Percentiles rank a stretch among this genome's conserved stretches.
These are phyloP conservation scores for Calidris pygmaea DNA, from an alignment of 2,113 vertebrate species.

Conservation along the genomic window DNA sequence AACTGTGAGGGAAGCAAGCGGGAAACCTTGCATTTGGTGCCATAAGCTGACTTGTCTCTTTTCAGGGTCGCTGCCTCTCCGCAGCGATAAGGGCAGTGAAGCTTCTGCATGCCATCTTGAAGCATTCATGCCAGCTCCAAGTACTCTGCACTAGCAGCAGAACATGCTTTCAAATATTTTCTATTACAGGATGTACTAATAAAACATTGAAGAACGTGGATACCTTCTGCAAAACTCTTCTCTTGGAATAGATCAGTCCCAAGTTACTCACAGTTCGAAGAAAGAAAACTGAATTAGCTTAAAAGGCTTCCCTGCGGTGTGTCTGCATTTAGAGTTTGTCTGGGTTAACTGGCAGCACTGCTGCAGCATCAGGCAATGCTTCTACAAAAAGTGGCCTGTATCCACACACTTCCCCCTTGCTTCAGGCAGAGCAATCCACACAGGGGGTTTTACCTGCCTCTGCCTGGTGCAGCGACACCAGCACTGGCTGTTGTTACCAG, in stretches of 20 bases:
- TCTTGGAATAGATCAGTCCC: background rate
- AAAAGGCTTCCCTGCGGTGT: background rate
- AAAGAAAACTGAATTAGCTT: background rate
- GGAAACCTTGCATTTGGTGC: background rate
- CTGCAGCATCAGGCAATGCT: background rate
- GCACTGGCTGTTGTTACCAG: background rate
- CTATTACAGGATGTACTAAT: background rate
- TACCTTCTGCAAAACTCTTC: background rate
- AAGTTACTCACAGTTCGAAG: background rate
- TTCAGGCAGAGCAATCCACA: background rate
- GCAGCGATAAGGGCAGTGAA: background rate
- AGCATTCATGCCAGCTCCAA: background rate
- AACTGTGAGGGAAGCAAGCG: background rate
- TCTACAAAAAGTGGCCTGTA: background rate
- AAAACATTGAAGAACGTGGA: background rate
- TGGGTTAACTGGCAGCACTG: background rate
- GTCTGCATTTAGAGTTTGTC: background rate
- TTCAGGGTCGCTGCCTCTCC: background rate
- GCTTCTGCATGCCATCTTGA: background rate
- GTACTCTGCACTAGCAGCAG: background rate
- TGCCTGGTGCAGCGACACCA: no score
- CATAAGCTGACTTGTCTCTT: background rate
- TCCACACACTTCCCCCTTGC: background rate
- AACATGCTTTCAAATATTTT: background rate
- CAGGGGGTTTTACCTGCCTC: background rate